phyloP scores from a whole-genome alignment of 2,113 vertebrate genomes.

The Lepus americanus region DNA sequence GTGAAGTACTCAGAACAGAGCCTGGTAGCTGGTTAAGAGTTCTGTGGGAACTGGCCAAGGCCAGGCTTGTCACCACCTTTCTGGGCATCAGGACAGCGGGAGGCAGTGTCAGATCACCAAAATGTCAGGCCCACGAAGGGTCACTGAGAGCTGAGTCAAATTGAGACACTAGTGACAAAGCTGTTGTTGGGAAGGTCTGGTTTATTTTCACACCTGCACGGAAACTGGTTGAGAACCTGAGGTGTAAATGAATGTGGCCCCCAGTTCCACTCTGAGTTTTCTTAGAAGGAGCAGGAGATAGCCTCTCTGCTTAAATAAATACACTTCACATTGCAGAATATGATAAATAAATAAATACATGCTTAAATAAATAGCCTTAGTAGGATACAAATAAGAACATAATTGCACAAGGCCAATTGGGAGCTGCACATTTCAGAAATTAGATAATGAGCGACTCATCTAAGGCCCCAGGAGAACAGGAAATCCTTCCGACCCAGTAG shows the following conservation, averaged over 20 bases:
- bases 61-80: not conserved
- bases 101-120: not conserved
- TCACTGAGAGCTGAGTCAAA: not conserved
- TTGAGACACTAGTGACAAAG: not conserved
- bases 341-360: conserved; percentile 81
- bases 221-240: conserved; percentile 27
- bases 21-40: not conserved
- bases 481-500: not conserved
- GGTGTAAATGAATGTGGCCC: not conserved
- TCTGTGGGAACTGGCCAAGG: not conserved
- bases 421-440: not conserved
- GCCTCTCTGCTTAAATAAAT: conserved; percentile 69
- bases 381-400: conserved; percentile 53
- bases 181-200: conserved; percentile 7
- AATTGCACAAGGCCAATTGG: not conserved
- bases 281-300: not conserved
- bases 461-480: not conserved
- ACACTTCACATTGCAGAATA: conserved; percentile 35
- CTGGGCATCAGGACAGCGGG: not conserved
- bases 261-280: not conserved
- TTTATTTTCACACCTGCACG: conserved; percentile 72
- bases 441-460: not conserved
- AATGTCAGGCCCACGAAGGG: not conserved
- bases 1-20: not conserved
- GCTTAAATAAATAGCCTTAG: conserved; percentile 72